These are phyloP conservation scores for Paedocypris sp. DNA, from an alignment of 2,113 vertebrate species.

Conservation along the genomic window DNA sequence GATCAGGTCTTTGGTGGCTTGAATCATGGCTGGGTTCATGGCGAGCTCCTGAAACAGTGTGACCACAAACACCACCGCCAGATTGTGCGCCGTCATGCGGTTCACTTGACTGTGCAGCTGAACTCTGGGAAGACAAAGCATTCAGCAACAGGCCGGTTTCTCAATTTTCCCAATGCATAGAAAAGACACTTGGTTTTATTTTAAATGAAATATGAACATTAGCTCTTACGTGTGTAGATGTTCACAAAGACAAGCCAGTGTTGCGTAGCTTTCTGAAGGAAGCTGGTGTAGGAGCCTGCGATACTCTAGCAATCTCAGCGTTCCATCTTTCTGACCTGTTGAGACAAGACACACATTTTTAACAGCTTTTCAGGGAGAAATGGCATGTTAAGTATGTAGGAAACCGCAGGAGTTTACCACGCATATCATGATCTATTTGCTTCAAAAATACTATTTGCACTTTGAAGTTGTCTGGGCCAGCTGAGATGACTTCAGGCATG, in stretches of 20 bases:
- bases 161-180: background rate
- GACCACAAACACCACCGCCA: conserved; percentile 59
- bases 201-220: background rate
- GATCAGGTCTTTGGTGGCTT: conserved; percentile 57
- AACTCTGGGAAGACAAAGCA: conserved; percentile 40
- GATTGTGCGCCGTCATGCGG: conserved; percentile 59
- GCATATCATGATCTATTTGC: too few relatives aligned
- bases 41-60: conserved; percentile 52
- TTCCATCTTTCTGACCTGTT: conserved; percentile 33
- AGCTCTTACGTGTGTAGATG: conserved; percentile 56
- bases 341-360: too few relatives aligned
- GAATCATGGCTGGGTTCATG: conserved; percentile 46
- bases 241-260: conserved; percentile 48
- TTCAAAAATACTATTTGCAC: too few relatives aligned
- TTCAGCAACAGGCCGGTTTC: background rate
- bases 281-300: conserved; percentile 43
- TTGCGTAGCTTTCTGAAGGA: conserved; percentile 42
- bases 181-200: background rate
- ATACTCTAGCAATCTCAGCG: conserved; percentile 42
- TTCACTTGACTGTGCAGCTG: conserved; percentile 58
- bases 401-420: too few relatives aligned
- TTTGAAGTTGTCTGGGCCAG: too few relatives aligned
- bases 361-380: too few relatives aligned
- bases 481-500: too few relatives aligned
- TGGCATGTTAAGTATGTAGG: too few relatives aligned